Evolutionary conservation across 2,888 invertebrate genomes (phyloP), one percentile per base, ranked within the genome.

Genomic region (Diarsia brunnea): DNA sequence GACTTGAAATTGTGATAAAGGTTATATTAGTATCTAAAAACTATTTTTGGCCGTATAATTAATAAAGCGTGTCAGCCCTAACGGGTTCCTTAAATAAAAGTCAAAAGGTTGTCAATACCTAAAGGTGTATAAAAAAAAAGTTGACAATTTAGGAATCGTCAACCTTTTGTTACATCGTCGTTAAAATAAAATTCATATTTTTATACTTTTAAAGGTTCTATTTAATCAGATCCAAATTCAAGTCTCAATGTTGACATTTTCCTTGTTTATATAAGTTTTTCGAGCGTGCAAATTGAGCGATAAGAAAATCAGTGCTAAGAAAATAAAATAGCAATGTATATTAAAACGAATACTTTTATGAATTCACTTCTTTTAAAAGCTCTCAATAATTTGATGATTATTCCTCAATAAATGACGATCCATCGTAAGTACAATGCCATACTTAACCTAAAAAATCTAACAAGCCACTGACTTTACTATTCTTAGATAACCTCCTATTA

Each of bases 381-480:
- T 11, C 7, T 0, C 14, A 1, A 49, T 45, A 31, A 51, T 51
- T 69, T 10, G 11, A 24, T 27, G 45, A 73, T 43, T 51, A 60
- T 10, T 78, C 12, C 24, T 4, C 38, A 47, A 27, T 60, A 31
- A 78, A 68, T 64, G 12, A 7, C 1, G 27, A 43, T 38, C 2
- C n/a, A 45, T 38, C 60, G 16, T 58, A 53, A 11, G 51, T n/a
- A 73, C 31, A 61, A 64, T 61, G 12, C n/a, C 0, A 47, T 68
- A 61, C 61, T 61, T 82, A 74, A 78, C 61, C 75, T 71, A 76
- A 76, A 84, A 63, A 78, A 77, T 3, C 53, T 49, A 75, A 84
- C 75, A 70, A 78, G 75, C 58, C 65, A 63, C 61, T 63, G 60
- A 68, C 60, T 65, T 60, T 65, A 45, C 74, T 79, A 53, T 43